Percentiles rank a stretch among this genome's conserved stretches.
Evolutionary conservation across 1,140 invertebrate genomes (phyloP).

Genomic region (Scaptomyza pallida): DNA sequence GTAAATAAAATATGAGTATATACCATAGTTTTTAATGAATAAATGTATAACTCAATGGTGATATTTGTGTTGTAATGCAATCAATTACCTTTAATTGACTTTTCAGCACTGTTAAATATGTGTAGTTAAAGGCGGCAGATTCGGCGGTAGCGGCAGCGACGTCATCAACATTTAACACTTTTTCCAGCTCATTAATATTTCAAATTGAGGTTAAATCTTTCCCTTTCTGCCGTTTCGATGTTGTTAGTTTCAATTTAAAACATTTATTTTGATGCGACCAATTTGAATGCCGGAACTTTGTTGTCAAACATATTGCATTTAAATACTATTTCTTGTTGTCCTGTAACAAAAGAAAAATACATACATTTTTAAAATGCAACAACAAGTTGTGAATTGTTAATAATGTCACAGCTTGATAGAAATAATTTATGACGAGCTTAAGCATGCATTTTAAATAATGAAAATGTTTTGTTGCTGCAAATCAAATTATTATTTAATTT

Average conservation of each 20-base stretch:
- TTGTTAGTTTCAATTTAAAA: constrained; percentile 27
- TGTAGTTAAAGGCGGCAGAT: constrained; percentile 42
- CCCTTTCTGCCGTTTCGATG: background rate
- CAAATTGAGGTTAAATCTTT: constrained; percentile 47
- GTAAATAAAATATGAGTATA: constrained; percentile 55
- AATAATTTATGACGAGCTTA: constrained; percentile 70
- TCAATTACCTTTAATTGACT: constrained; percentile 82
- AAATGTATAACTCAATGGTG: no score
- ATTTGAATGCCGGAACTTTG: constrained; percentile 64
- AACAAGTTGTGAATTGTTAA: constrained; percentile 66
- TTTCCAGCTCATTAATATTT: constrained; percentile 73
- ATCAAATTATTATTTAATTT: constrained; percentile 12
- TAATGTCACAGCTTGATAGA: constrained; percentile 56
- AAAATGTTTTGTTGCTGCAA: constrained; percentile 1
- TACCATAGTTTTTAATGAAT: no score
- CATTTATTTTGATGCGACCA: constrained; percentile 66
- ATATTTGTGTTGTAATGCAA: constrained; percentile 60
- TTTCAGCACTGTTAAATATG: constrained; percentile 68
- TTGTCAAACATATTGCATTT: constrained; percentile 73
- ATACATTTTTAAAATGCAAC: constrained; percentile 60
- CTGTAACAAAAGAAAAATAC: constrained; percentile 51
- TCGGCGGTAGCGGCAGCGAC: constrained; percentile 13
- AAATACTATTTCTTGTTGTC: constrained; percentile 43
- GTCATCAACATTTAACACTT: constrained; percentile 71
- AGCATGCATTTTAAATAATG: constrained; percentile 58